Base-by-base conservation (phyloP, 2,113 vertebrate genomes). In the Peromyscus leucopus region DNA sequence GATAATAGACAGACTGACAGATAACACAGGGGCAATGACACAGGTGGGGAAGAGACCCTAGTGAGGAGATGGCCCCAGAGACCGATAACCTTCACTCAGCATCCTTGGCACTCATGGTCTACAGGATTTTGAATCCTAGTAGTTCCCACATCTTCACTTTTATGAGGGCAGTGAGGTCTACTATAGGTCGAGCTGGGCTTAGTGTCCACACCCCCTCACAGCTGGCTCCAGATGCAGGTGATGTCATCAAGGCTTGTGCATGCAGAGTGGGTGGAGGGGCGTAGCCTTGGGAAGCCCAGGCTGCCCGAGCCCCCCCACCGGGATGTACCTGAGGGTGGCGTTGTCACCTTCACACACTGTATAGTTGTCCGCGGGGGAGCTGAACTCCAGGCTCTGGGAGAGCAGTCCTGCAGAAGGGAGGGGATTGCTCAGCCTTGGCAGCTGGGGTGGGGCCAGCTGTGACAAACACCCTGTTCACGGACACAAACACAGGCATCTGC, bases 321-420 rank as follows among this genome's bases (percentile, higher is more conserved):
- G 12, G 55, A n/a, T 28, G 16, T 96, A 98, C 98, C 98, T 98
- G 93, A 98, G 97, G 21, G 97, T 98, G 83, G 98, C 98, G 0
- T 98, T 98, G 96, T 98, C 98, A 0, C 98, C 98, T 94, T 98
- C 97, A 0, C 98, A 98, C 87, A 98, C 98, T 0, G 98, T 98
- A 96, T 98, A 98, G 97, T 98, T 98, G 96, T 98, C 98, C 0
- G 98, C 97, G 0, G 93, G 98, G 19, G 97, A 97, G 96, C 83
- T 97, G 83, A 98, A 97, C 80, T 98, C 98, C 69, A 98, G 84
- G 93, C 98, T 98, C 97, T 97, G 97, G 19, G 97, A 98, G 65
- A 98, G 97, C 89, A 98, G 91, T 39, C 98, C 98, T 98, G 96
- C 0, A 5, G 93, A 22, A 22, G 8, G 48, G 59, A 11, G 22